A percentile compares a stretch with the other conserved stretches of the same genome.
These are phyloP conservation scores for Polypterus senegalus DNA, from an alignment of 2,113 vertebrate genomes.

Conservation along the genomic window DNA sequence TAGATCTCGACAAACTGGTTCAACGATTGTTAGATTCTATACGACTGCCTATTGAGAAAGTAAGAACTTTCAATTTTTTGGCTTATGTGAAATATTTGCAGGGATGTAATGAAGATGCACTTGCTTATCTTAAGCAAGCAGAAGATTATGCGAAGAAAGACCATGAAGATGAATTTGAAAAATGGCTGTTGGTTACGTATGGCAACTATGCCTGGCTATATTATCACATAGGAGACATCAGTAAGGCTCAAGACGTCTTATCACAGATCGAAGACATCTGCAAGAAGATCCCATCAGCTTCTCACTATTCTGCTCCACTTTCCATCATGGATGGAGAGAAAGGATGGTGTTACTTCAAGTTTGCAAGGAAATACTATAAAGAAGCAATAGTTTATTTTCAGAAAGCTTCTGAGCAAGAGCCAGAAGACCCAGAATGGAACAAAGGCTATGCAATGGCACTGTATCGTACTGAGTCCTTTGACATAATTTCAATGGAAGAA, in stretches of 20 bases:
- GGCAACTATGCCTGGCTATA: constrained; percentile 28
- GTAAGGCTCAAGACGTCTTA: constrained; percentile 17
- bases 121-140: constrained; percentile 13
- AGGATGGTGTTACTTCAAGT: constrained; percentile 25
- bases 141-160: constrained; percentile 7
- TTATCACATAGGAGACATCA: constrained; percentile 16
- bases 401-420: constrained; percentile 21
- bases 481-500: rapidly evolving
- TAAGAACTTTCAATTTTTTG: constrained; percentile 17
- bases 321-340: constrained; percentile 26
- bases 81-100: constrained; percentile 21
- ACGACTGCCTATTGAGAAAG: neutral
- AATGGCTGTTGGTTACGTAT: constrained; percentile 25
- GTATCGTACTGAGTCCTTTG: constrained; percentile 16
- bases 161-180: constrained; percentile 17
- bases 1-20: constrained; percentile 15
- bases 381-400: constrained; percentile 23
- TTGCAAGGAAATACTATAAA: constrained; percentile 20
- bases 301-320: constrained; percentile 11
- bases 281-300: constrained; percentile 7
- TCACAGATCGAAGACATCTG: constrained; percentile 19
- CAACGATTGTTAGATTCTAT: constrained; percentile 16
- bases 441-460: constrained; percentile 25
- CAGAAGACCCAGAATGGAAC: constrained; percentile 19
- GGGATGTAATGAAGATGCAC: constrained; percentile 11